Evolutionary conservation across 2,113 vertebrate species (phyloP).

Genomic region (Eulacestoma nigropectus): DNA sequence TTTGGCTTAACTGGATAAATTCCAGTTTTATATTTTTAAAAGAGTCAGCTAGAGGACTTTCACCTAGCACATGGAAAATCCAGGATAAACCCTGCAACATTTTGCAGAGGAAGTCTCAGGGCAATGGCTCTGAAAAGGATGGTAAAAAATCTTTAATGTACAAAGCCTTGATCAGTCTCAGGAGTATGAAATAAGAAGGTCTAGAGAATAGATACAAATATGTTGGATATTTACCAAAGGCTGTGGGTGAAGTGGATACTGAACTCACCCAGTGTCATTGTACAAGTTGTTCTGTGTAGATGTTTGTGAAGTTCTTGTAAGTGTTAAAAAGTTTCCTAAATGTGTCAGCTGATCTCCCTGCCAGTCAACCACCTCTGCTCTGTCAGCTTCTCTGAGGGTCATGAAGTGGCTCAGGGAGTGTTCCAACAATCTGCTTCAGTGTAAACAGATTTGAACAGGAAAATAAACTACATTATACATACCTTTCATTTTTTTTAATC

Average conservation of each 20-base stretch:
- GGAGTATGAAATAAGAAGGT: not conserved
- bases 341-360: not conserved
- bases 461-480: not conserved
- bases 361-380: not conserved
- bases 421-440: not conserved
- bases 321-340: not conserved
- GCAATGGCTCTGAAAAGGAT: not conserved
- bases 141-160: not conserved
- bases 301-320: not conserved
- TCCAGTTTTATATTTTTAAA: not conserved
- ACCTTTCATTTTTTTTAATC: rapidly evolving
- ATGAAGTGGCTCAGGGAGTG: not conserved
- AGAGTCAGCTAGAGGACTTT: not conserved
- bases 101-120: not conserved
- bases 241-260: not conserved
- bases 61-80: not conserved
- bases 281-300: not conserved
- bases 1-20: not conserved
- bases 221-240: not conserved
- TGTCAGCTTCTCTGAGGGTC: not conserved
- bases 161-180: not conserved
- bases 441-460: not conserved
- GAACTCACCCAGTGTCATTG: not conserved
- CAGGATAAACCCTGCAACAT: not conserved
- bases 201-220: not conserved